phyloP scores from a whole-genome alignment of 2,113 vertebrate species.

The Paramormyrops kingsleyae region DNA sequence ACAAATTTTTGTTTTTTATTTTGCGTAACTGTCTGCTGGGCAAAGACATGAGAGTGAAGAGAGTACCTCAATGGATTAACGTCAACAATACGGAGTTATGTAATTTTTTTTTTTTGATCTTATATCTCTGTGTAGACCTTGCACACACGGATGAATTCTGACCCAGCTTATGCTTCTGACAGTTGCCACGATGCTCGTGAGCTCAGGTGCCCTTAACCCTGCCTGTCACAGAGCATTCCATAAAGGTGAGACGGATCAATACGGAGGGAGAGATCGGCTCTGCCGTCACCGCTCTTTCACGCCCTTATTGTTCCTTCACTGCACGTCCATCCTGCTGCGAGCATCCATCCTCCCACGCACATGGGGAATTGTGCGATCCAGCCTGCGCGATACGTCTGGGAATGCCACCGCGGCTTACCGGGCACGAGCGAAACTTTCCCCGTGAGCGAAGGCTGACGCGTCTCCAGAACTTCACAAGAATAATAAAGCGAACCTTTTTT shows the following conservation, averaged over 20 bases:
- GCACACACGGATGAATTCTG: background rate
- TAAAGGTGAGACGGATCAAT: background rate
- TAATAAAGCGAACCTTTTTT: background rate
- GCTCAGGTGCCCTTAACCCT: background rate
- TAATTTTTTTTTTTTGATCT: background rate
- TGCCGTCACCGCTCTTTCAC: background rate
- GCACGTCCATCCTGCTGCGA: background rate
- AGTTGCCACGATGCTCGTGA: background rate
- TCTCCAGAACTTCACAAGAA: background rate
- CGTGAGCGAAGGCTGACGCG: background rate
- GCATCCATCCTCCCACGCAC: background rate
- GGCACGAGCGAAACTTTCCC: background rate
- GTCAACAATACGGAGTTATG: background rate
- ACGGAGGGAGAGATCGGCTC: background rate
- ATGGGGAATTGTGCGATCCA: background rate
- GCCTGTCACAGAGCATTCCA: background rate
- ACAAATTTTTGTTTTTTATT: background rate
- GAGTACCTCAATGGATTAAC: background rate
- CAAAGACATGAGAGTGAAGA: background rate
- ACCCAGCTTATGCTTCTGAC: background rate
- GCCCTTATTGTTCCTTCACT: background rate
- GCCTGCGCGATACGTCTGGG: background rate
- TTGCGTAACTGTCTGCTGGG: background rate
- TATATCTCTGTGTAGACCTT: background rate
- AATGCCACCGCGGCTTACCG: background rate